Evolutionary conservation across 1,140 invertebrate species (phyloP).

Genomic region (Parapsyche elsis): DNA sequence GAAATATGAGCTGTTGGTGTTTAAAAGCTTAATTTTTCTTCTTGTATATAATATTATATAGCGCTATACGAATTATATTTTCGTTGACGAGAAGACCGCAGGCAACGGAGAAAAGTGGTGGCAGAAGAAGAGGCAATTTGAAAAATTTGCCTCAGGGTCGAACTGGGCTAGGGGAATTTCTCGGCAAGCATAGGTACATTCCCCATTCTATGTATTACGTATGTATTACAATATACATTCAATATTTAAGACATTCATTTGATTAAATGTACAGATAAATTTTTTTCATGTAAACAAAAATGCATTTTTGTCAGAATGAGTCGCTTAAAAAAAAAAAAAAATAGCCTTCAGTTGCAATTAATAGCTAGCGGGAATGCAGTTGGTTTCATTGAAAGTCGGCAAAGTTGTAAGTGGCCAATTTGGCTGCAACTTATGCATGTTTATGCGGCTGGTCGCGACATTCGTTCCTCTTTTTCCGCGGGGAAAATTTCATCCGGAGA

Average conservation of each 20-base stretch:
- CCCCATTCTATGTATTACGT: no score
- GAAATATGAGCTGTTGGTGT: slow-evolving; percentile 45
- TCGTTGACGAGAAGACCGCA: background rate
- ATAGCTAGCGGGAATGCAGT: no score
- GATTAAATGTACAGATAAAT: no score
- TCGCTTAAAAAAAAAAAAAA: no score
- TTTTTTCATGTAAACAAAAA: no score
- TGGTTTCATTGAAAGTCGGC: no score
- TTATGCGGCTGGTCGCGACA: background rate
- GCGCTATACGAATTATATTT: slow-evolving; percentile 31
- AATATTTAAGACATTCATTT: no score
- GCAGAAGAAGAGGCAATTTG: slow-evolving; percentile 49
- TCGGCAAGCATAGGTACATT: background rate
- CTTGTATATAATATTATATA: slow-evolving; percentile 31
- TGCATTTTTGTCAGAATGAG: no score
- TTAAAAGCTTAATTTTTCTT: slow-evolving; percentile 51
- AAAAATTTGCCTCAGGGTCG: slow-evolving; percentile 48
- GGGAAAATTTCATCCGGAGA: background rate
- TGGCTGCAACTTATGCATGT: no score
- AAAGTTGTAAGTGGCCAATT: no score
- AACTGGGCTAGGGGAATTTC: slow-evolving; percentile 1
- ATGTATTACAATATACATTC: no score
- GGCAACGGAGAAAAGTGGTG: background rate
- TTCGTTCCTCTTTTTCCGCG: background rate
- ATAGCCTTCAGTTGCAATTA: no score